Percentiles rank a stretch among this genome's conserved stretches.
These are phyloP conservation scores for Speoplatyrhinus poulsoni DNA, from an alignment of 2,113 vertebrate genomes.

Conservation along the genomic window DNA sequence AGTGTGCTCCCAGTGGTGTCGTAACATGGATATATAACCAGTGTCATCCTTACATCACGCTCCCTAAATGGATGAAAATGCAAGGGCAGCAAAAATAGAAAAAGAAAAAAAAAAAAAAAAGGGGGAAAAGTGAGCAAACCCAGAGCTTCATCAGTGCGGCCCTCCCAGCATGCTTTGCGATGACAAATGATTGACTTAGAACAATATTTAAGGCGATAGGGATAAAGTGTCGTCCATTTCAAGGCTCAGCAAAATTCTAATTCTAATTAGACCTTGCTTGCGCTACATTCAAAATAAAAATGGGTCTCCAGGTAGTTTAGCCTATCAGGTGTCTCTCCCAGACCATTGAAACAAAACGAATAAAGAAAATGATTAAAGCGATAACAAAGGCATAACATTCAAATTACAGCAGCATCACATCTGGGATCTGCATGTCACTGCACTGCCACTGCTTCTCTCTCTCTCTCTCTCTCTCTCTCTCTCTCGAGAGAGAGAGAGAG, in stretches of 20 bases:
- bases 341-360: constrained; percentile 99
- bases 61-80: constrained; percentile 76
- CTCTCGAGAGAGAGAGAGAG: constrained; percentile 60
- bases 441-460: constrained; percentile 73
- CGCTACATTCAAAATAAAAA: constrained; percentile 99
- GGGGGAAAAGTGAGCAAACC: constrained; percentile 41
- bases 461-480: constrained; percentile 23
- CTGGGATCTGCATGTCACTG: constrained; percentile 95
- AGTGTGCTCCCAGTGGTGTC: constrained; percentile 44
- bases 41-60: constrained; percentile 52
- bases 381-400: constrained; percentile 99
- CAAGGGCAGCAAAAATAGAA: constrained; percentile 71
- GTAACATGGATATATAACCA: constrained; percentile 67
- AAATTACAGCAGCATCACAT: constrained; percentile 99
- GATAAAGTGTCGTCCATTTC: constrained; percentile 99
- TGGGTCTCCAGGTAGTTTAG: constrained; percentile 98
- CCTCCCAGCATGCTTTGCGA: constrained; percentile 86
- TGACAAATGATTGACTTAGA: constrained; percentile 99
- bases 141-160: constrained; percentile 77
- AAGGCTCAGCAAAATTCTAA: constrained; percentile 99
- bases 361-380: constrained; percentile 99
- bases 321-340: constrained; percentile 99
- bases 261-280: constrained; percentile 99
- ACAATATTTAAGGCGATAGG: constrained; percentile 99
- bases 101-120: constrained; percentile 20